Evolutionary conservation across 1,140 invertebrate species (phyloP).

Genomic region (Leptopilina boulardi): DNA sequence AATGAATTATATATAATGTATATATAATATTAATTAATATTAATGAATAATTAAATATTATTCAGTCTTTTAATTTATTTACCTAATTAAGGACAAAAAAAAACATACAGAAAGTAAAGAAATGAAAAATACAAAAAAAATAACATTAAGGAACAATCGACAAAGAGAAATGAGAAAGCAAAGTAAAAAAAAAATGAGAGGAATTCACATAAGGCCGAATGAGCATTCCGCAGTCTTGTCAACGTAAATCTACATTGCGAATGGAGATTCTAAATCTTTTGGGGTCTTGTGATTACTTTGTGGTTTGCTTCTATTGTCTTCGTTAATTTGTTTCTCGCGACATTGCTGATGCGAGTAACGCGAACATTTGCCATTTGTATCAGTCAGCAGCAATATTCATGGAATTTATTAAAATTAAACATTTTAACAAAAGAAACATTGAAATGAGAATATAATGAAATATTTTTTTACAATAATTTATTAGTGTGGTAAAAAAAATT

Average conservation of each 20-base stretch:
- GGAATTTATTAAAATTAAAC: slow-evolving; percentile 9
- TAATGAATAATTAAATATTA: no score
- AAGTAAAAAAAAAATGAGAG: background rate
- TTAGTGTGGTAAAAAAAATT: no score
- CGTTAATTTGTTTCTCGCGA: slow-evolving; percentile 50
- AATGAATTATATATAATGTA: no score
- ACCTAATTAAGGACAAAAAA: no score
- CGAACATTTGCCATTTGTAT: slow-evolving; percentile 1
- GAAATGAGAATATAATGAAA: background rate
- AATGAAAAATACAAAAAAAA: background rate
- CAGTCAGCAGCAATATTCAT: background rate
- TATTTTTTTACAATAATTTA: background rate
- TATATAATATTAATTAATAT: no score
- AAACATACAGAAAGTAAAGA: no score
- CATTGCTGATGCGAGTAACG: slow-evolving; percentile 37
- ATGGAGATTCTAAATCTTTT: slow-evolving; percentile 49
- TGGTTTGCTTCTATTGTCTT: slow-evolving; percentile 53
- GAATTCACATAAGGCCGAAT: slow-evolving; percentile 25
- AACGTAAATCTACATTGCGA: slow-evolving; percentile 55
- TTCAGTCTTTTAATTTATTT: no score
- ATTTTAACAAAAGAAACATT: background rate
- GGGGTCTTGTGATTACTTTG: slow-evolving; percentile 48
- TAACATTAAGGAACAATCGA: background rate
- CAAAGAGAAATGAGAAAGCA: background rate
- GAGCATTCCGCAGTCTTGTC: slow-evolving; percentile 50